Percentiles rank a stretch among this genome's conserved stretches.
phyloP scores from a whole-genome alignment of 2,797 vertebrate genomes.

The Prunella strophiata region DNA sequence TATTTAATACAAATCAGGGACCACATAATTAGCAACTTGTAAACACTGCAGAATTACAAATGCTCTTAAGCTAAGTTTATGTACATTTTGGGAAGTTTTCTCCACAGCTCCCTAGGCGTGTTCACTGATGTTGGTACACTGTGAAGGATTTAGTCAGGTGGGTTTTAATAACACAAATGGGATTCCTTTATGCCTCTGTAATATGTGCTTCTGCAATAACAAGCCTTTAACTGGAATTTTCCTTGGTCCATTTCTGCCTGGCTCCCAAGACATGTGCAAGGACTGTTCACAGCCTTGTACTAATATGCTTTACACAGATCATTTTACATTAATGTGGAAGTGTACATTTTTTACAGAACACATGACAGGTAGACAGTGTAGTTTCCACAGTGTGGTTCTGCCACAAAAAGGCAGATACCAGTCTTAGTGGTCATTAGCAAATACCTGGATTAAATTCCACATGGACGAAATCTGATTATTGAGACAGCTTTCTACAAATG shows the following conservation, averaged over 20 bases:
- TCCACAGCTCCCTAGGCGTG: background rate
- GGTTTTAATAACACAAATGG: background rate
- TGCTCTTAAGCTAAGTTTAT: background rate
- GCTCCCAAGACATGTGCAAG: background rate
- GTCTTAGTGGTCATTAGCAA: slow-evolving; percentile 18
- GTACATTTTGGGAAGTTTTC: background rate
- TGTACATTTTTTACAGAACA: background rate
- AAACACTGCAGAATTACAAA: background rate
- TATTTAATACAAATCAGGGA: background rate
- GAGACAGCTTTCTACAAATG: slow-evolving; percentile 8
- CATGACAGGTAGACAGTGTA: background rate
- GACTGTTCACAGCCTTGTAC: background rate
- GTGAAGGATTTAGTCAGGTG: background rate
- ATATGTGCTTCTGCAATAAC: background rate
- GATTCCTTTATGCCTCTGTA: background rate
- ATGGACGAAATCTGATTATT: slow-evolving; percentile 5
- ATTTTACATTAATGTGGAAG: background rate
- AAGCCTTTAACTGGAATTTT: slow-evolving; percentile 5
- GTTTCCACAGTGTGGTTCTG: background rate
- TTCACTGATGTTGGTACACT: background rate
- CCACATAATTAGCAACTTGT: background rate
- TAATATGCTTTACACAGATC: background rate
- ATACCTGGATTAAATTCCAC: slow-evolving; percentile 42
- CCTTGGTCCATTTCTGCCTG: background rate
- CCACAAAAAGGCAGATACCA: background rate